Evolutionary conservation across 2,797 vertebrate species (phyloP).

Genomic region (Tolypeutes matacus): DNA sequence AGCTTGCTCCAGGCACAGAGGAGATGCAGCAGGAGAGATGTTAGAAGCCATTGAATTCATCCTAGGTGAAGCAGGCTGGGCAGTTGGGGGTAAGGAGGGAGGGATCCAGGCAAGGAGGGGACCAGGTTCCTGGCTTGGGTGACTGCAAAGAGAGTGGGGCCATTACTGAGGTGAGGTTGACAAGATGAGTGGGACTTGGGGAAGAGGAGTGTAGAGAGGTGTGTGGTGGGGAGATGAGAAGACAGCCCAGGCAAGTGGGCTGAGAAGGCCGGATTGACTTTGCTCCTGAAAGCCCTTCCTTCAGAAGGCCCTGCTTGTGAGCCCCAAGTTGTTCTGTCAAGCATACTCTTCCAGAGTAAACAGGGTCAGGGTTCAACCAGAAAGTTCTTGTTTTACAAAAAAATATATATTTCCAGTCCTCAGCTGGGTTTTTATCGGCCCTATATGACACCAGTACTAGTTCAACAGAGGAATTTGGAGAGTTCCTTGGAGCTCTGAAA

Average conservation of each 20-base stretch:
- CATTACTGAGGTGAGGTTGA: neutral
- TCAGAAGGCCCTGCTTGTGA: constrained; percentile 30
- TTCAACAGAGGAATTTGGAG: constrained; percentile 32
- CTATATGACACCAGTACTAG: constrained; percentile 19
- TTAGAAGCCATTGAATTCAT: neutral
- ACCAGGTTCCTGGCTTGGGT: neutral
- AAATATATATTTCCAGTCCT: constrained; percentile 7
- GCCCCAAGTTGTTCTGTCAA: neutral
- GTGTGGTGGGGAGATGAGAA: neutral
- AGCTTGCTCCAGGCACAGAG: neutral
- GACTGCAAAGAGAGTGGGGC: neutral
- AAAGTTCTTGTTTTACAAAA: constrained; percentile 46
- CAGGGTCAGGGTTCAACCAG: neutral
- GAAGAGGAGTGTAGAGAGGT: neutral
- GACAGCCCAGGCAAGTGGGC: neutral
- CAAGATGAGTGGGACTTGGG: neutral
- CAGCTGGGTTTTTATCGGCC: neutral
- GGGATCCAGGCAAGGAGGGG: neutral
- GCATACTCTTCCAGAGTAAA: neutral
- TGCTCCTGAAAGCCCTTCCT: neutral
- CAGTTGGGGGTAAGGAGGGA: neutral
- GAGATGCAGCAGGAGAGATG: neutral
- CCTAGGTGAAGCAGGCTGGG: neutral
- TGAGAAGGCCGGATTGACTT: neutral
- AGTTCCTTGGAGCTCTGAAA: constrained; percentile 37